phyloP scores from a whole-genome alignment of 1,140 invertebrate genomes.

The Parapsyche elsis region DNA sequence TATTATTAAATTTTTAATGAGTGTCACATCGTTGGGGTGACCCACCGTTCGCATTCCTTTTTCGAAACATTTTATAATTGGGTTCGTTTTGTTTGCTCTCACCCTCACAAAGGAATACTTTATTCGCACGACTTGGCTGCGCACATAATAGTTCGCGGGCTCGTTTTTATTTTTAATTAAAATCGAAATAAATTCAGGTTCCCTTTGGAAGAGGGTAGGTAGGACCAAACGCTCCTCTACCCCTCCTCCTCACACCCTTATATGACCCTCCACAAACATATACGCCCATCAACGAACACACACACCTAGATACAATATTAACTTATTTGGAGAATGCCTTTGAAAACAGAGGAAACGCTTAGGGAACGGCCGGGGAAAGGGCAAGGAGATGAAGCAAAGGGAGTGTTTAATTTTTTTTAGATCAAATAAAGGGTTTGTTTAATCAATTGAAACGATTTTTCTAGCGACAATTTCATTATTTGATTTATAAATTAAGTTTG shows the following conservation, averaged over 20 bases:
- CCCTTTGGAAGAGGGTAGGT: slow-evolving; percentile 23
- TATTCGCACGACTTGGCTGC: slow-evolving; percentile 31
- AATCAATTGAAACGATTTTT: neutral
- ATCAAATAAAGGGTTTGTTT: neutral
- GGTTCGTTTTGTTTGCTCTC: slow-evolving; percentile 48
- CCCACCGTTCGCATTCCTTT: slow-evolving; percentile 25
- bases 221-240: too few species aligned
- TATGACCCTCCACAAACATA: slow-evolving; percentile 2
- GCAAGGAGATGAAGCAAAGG: too few species aligned
- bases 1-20: slow-evolving; percentile 43
- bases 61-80: slow-evolving; percentile 51
- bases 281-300: neutral
- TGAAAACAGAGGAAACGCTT: neutral
- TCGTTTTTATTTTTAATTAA: slow-evolving; percentile 53
- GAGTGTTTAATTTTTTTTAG: too few species aligned
- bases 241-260: neutral
- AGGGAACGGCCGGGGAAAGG: neutral
- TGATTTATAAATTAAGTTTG: too few species aligned
- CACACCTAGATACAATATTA: neutral
- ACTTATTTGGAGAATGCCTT: slow-evolving; percentile 11
- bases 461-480: neutral
- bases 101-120: slow-evolving; percentile 51
- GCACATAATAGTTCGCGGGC: slow-evolving; percentile 41
- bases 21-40: slow-evolving; percentile 12
- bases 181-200: slow-evolving; percentile 52